Conservation (phyloP, 2,888 invertebrate species). For the Melanostoma scalare region DNA sequence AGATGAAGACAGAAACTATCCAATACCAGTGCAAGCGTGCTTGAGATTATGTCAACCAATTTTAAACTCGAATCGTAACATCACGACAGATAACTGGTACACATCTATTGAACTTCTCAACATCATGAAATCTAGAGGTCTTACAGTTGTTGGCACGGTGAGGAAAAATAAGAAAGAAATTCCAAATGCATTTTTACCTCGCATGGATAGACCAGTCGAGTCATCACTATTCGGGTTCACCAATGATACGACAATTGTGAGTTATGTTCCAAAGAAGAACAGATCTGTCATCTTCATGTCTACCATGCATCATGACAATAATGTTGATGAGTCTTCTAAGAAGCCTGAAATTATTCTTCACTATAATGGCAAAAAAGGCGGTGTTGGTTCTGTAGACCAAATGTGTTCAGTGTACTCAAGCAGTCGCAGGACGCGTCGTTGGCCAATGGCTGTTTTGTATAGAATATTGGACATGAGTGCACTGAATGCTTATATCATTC, state of each 20-base stretch:
- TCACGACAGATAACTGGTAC: constrained; percentile 13
- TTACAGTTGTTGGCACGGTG: background rate
- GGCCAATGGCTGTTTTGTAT: constrained; percentile 9
- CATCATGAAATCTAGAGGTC: constrained; percentile 7
- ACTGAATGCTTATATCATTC: constrained; percentile 30
- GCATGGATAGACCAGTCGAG: no score
- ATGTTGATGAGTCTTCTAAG: no score
- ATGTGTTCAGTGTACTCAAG: constrained; percentile 18
- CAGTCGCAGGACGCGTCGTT: constrained; percentile 11
- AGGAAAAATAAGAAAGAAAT: no score
- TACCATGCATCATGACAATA: no score
- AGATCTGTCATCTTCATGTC: no score
- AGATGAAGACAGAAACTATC: constrained; percentile 1
- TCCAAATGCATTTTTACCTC: no score
- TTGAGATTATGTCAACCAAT: constrained; percentile 5
- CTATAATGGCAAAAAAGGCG: constrained; percentile 9
- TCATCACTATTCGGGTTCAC: no score
- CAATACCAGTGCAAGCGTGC: constrained; percentile 5
- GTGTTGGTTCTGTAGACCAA: constrained; percentile 20
- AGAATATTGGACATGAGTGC: constrained; percentile 15
- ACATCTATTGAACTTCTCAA: constrained; percentile 2
- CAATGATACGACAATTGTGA: background rate
- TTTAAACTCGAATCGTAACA: constrained; percentile 17
- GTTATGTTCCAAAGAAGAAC: background rate
- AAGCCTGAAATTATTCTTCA: constrained; percentile 6